Conservation (phyloP, 2,888 invertebrate genomes). For the Crocallis elinguaria region DNA sequence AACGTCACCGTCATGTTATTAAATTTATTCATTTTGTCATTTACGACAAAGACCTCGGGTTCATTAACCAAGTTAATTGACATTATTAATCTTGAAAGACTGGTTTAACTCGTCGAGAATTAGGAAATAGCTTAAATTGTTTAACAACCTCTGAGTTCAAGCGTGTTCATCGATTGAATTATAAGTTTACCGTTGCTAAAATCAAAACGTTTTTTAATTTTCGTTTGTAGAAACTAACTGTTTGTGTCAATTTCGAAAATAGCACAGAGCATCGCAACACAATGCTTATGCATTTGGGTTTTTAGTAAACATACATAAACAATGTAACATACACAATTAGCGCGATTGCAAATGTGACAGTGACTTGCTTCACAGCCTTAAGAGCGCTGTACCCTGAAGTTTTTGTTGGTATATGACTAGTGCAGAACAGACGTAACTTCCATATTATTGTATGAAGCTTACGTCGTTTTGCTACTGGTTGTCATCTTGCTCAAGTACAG, state of each 20-base stretch:
- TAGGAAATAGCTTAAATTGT: constrained; percentile 11
- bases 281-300: not conserved
- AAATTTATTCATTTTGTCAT: constrained; percentile 6
- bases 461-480: not conserved
- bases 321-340: constrained; percentile 1
- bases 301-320: not conserved
- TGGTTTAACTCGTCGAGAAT: constrained; percentile 1
- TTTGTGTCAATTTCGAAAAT: not conserved
- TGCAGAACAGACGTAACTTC: not conserved
- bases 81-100: constrained; percentile 3
- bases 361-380: constrained; percentile 4
- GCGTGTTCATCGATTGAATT: too few relatives aligned
- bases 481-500: constrained; percentile 2
- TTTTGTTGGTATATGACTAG: not conserved
- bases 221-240: too few relatives aligned
- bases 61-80: constrained; percentile 18
- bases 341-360: constrained; percentile 6
- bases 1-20: not conserved
- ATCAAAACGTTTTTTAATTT: too few relatives aligned
- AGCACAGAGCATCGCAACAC: not conserved
- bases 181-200: too few relatives aligned
- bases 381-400: constrained; percentile 10
- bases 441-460: not conserved
- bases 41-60: constrained; percentile 8
- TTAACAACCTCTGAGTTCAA: not conserved